A percentile compares a stretch with the other conserved stretches of the same genome.
Evolutionary conservation across 2,888 invertebrate species (phyloP).

Genomic region (Anoplius nigerrimus): DNA sequence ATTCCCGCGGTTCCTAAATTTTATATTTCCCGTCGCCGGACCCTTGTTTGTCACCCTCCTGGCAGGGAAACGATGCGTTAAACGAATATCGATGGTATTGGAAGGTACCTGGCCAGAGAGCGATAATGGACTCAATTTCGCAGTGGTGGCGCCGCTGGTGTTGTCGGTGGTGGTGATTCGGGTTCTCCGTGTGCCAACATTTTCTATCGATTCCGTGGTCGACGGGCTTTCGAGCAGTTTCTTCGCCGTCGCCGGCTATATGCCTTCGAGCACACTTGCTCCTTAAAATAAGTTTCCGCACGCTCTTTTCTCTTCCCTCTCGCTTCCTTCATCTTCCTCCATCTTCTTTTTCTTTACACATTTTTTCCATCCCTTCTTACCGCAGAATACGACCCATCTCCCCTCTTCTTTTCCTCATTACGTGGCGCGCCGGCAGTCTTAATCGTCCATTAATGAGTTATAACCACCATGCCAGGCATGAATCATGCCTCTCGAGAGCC

Average conservation of each 20-base stretch:
- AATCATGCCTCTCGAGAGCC: no score
- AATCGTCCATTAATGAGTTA: background rate
- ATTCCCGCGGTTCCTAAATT: slow-evolving; percentile 43
- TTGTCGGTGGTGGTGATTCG: slow-evolving; percentile 33
- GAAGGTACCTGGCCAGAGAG: slow-evolving; percentile 56
- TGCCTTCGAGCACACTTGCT: slow-evolving; percentile 41
- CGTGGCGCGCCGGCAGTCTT: background rate
- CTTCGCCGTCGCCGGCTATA: slow-evolving; percentile 47
- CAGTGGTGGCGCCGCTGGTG: slow-evolving; percentile 44
- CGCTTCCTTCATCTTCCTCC: background rate
- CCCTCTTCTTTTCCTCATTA: background rate
- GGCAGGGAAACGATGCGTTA: slow-evolving; percentile 60
- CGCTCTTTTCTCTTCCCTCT: background rate
- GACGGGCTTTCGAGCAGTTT: slow-evolving; percentile 46
- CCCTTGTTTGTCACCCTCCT: slow-evolving; percentile 54
- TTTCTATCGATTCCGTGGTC: slow-evolving; percentile 53
- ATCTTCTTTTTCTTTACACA: background rate
- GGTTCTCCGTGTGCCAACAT: slow-evolving; percentile 49
- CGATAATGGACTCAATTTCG: slow-evolving; percentile 65
- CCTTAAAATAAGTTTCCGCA: slow-evolving; percentile 3
- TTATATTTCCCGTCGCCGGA: slow-evolving; percentile 48
- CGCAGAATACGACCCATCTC: background rate
- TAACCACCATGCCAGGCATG: background rate
- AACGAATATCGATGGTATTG: slow-evolving; percentile 63
- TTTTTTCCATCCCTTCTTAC: background rate